Conservation (phyloP, 2,113 vertebrate genomes). For the Pygoscelis adeliae region DNA sequence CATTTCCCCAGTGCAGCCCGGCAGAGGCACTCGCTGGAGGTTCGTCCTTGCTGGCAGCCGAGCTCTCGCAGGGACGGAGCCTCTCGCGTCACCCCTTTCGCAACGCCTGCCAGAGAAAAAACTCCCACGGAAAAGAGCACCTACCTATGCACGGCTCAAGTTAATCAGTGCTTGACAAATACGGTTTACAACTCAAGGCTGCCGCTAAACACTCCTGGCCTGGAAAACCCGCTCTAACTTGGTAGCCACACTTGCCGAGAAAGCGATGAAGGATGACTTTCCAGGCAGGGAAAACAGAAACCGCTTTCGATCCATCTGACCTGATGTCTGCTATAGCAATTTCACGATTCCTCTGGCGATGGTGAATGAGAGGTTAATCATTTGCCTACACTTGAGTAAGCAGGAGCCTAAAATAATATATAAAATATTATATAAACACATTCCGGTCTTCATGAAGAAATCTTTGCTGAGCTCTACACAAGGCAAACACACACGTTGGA, state of each 20-base stretch:
- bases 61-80: not conserved
- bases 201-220: not conserved
- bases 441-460: not conserved
- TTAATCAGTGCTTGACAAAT: not conserved
- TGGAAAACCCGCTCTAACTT: not conserved
- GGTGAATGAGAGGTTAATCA: not conserved
- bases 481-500: not conserved
- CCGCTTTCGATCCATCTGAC: not conserved
- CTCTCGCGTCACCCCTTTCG: not conserved
- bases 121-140: not conserved
- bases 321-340: not conserved
- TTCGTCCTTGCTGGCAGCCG: not conserved
- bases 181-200: not conserved
- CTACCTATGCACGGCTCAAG: not conserved
- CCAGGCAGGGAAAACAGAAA: not conserved
- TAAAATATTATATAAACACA: constrained; percentile 25
- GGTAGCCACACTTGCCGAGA: not conserved
- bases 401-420: constrained; percentile 48
- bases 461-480: not conserved
- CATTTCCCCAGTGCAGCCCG: not conserved
- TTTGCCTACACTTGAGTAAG: not conserved
- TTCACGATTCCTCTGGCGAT: not conserved
- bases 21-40: not conserved
- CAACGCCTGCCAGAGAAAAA: not conserved
- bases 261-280: not conserved